These are phyloP conservation scores for Anoplolepis gracilipes DNA, from an alignment of 1,140 invertebrate species.

Conservation along the genomic window DNA sequence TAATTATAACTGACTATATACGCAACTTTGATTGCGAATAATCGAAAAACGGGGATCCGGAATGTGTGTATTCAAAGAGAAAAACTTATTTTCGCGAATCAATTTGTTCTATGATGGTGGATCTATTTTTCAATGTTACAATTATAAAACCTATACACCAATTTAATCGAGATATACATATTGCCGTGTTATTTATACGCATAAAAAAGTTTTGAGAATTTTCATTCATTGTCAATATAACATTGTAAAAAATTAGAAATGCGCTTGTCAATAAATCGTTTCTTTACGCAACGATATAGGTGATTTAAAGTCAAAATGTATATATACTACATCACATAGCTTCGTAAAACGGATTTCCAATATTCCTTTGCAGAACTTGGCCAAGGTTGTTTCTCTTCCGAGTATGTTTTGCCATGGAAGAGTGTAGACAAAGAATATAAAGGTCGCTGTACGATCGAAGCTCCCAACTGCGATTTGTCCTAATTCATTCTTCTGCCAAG, in stretches of 20 bases:
- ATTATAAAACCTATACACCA: conserved; percentile 5
- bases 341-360: conserved; percentile 44
- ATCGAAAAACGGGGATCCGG: conserved; percentile 21
- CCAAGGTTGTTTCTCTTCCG: conserved; percentile 54
- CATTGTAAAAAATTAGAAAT: conserved; percentile 5
- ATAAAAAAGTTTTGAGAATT: not conserved
- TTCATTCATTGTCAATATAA: not conserved
- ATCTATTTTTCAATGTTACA: not conserved
- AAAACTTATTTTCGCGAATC: conserved; percentile 14
- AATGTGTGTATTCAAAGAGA: not conserved
- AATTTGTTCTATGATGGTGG: not conserved
- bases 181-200: not conserved
- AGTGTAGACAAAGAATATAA: conserved; percentile 50
- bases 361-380: conserved; percentile 53
- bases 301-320: conserved; percentile 30
- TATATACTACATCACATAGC: conserved; percentile 4
- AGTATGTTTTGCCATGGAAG: conserved; percentile 48
- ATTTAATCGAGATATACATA: not conserved
- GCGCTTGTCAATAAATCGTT: not conserved
- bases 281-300: not conserved
- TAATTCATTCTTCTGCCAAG: conserved; percentile 44
- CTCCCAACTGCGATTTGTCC: conserved; percentile 46
- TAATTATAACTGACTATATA: conserved; percentile 44
- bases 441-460: conserved; percentile 5
- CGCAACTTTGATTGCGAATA: conserved; percentile 31